A percentile compares a stretch with the other conserved stretches of the same genome.
Evolutionary conservation across 2,113 vertebrate species (phyloP).

Genomic region (Platichthys flesus): DNA sequence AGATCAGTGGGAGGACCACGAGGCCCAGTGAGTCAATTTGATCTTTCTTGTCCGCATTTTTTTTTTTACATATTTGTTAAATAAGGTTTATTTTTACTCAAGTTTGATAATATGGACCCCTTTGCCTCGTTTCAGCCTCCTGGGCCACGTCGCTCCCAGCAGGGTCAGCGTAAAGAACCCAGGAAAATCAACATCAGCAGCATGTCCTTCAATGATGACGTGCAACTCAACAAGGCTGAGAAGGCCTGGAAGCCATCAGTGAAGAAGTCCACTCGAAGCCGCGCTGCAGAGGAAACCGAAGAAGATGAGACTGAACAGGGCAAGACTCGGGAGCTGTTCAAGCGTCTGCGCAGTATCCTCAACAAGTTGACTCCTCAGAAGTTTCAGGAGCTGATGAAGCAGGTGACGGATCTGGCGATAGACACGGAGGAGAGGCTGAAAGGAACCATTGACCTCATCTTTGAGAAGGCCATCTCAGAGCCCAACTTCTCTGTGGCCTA

Average conservation of each 20-base stretch:
- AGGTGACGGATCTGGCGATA: slow-evolving; percentile 93
- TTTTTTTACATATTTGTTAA: not conserved
- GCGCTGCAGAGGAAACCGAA: slow-evolving; percentile 38
- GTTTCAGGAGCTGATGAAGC: slow-evolving; percentile 98
- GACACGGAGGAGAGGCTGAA: slow-evolving; percentile 97
- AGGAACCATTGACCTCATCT: slow-evolving; percentile 96
- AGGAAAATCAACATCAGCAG: slow-evolving; percentile 97
- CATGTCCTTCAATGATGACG: slow-evolving; percentile 90
- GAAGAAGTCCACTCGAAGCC: slow-evolving; percentile 77
- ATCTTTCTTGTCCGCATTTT: not conserved
- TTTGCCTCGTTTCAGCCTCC: slow-evolving; percentile 79
- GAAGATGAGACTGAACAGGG: slow-evolving; percentile 77
- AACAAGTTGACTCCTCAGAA: slow-evolving; percentile 98
- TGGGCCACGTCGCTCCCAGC: slow-evolving; percentile 92
- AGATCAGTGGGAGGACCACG: slow-evolving; percentile 86
- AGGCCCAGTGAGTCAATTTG: slow-evolving; percentile 82
- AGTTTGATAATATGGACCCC: not conserved
- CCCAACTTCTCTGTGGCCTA: slow-evolving; percentile 98
- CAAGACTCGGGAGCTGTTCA: slow-evolving; percentile 93
- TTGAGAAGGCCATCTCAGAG: slow-evolving; percentile 98
- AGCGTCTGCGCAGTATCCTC: slow-evolving; percentile 94
- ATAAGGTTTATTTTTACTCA: not conserved
- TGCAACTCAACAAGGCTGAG: slow-evolving; percentile 95
- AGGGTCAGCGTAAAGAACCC: slow-evolving; percentile 89
- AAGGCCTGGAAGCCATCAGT: slow-evolving; percentile 95